phyloP scores from a whole-genome alignment of 2,888 invertebrate species.

The Caenorhabditis angaria region DNA sequence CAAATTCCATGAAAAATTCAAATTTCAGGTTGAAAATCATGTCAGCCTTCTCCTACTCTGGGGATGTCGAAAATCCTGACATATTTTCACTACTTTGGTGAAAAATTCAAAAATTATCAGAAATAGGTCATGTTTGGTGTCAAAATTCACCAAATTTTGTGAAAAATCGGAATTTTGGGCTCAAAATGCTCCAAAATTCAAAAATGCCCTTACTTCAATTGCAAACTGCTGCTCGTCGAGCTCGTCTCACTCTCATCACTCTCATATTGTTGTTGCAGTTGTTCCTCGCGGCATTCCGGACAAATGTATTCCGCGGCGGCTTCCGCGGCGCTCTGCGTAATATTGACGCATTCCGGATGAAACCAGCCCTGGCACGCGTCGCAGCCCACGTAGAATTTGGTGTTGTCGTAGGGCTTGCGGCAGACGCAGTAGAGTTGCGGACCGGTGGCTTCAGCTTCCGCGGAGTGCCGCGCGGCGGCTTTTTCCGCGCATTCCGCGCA shows the following conservation, averaged over 20 bases:
- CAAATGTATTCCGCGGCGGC: slow-evolving; percentile 95
- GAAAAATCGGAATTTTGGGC: too few species aligned
- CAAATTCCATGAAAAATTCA: too few species aligned
- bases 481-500: too few species aligned
- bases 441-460: too few species aligned
- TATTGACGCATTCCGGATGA: slow-evolving; percentile 93
- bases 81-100: background rate
- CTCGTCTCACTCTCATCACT: slow-evolving; percentile 22
- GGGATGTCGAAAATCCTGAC: background rate
- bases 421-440: slow-evolving; percentile 94
- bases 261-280: slow-evolving; percentile 27
- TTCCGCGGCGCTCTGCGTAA: slow-evolving; percentile 76
- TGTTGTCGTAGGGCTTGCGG: slow-evolving; percentile 93
- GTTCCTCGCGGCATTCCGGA: slow-evolving; percentile 81
- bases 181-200: too few species aligned
- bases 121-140: too few species aligned
- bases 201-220: background rate
- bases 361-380: slow-evolving; percentile 99
- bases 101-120: too few species aligned
- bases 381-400: slow-evolving; percentile 98
- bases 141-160: too few species aligned
- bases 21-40: too few species aligned
- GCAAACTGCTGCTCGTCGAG: slow-evolving; percentile 6
- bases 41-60: too few species aligned
- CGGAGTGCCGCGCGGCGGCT: slow-evolving; percentile 75